phyloP scores from a whole-genome alignment of 2,113 vertebrate species.

The Hippocampus zosterae region DNA sequence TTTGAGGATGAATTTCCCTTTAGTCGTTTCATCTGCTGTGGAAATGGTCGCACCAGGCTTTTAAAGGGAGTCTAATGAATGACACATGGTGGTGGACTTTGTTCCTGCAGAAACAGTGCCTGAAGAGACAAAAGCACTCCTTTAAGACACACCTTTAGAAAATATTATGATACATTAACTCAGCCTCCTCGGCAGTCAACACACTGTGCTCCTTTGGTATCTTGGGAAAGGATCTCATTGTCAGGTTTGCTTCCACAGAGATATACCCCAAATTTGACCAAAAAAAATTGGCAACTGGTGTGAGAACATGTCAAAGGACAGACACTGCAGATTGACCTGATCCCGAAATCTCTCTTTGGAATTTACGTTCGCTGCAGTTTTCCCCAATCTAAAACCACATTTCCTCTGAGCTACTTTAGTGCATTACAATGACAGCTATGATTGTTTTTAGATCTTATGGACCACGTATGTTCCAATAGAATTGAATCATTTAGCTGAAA shows the following conservation, averaged over 20 bases:
- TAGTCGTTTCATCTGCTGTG: conserved; percentile 16
- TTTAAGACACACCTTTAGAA: conserved; percentile 63
- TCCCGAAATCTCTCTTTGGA: neutral
- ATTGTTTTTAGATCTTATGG: conserved; percentile 7
- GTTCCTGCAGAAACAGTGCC: conserved; percentile 42
- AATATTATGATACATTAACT: conserved; percentile 63
- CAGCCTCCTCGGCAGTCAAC: conserved; percentile 22
- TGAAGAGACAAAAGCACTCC: conserved; percentile 33
- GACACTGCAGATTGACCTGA: neutral
- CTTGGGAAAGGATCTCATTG: conserved; percentile 37
- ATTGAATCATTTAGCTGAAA: conserved; percentile 27
- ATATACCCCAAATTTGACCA: conserved; percentile 18
- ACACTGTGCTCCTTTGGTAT: conserved; percentile 27
- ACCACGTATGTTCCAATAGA: conserved; percentile 14
- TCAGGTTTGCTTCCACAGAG: conserved; percentile 42
- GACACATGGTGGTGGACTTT: conserved; percentile 47
- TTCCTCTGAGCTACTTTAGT: conserved; percentile 11
- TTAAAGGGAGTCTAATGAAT: conserved; percentile 42
- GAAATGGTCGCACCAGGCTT: conserved; percentile 14
- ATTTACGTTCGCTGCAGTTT: conserved; percentile 4
- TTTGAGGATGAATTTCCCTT: conserved; percentile 1
- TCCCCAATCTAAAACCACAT: conserved; percentile 3
- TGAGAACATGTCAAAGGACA: conserved; percentile 2
- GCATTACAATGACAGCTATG: neutral
- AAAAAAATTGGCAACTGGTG: conserved; percentile 7